Conservation (phyloP, 1,140 invertebrate genomes). For the Anadara kagoshimensis region DNA sequence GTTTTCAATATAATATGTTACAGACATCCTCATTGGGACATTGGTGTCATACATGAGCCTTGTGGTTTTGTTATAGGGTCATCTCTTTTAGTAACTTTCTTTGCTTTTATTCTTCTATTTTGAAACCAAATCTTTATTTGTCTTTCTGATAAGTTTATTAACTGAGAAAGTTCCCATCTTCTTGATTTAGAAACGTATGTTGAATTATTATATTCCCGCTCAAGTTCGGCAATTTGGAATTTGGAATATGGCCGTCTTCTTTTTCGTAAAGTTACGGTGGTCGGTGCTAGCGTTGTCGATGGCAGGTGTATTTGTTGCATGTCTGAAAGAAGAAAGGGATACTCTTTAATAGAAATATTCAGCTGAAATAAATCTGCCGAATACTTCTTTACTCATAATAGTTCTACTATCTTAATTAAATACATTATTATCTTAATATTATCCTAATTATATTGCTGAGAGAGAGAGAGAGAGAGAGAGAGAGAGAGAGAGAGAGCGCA, state of each 20-base stretch:
- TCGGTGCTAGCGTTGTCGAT: constrained; percentile 65
- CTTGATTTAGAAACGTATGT: constrained; percentile 97
- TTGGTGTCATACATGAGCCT: constrained; percentile 39
- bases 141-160: constrained; percentile 93
- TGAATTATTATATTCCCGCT: constrained; percentile 95
- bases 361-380: neutral
- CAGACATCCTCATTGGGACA: constrained; percentile 44
- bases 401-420: too few relatives aligned
- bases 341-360: constrained; percentile 5
- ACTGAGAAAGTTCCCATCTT: constrained; percentile 93
- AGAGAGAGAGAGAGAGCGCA: too few relatives aligned
- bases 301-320: constrained; percentile 68
- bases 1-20: neutral
- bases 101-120: constrained; percentile 97
- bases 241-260: constrained; percentile 95
- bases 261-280: constrained; percentile 77
- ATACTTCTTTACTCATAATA: too few relatives aligned
- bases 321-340: constrained; percentile 53
- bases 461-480: too few relatives aligned
- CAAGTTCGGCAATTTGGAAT: constrained; percentile 94
- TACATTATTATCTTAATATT: too few relatives aligned
- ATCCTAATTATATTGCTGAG: too few relatives aligned
- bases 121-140: constrained; percentile 98
- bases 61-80: constrained; percentile 48
- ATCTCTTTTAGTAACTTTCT: constrained; percentile 75